Conservation (phyloP, 2,797 vertebrate species). For the Siniperca obscura region DNA sequence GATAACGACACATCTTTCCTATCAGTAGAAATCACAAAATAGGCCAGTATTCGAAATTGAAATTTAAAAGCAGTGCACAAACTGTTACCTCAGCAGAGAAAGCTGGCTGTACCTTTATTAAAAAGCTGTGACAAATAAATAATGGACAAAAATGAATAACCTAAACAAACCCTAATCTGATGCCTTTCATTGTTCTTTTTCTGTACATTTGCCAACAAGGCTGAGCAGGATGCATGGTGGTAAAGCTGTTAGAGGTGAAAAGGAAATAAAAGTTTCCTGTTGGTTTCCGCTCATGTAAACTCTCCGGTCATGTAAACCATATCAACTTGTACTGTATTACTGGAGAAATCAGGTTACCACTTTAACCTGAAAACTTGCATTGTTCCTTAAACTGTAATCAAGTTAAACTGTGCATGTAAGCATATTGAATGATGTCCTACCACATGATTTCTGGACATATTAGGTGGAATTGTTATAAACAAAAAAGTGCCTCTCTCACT, state of each 20-base stretch:
- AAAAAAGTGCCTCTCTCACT: not conserved
- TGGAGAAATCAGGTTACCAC: not conserved
- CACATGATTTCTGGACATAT: not conserved
- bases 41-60: not conserved
- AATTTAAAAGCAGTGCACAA: not conserved
- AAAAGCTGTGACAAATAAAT: not conserved
- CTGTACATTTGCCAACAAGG: not conserved
- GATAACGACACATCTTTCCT: not conserved
- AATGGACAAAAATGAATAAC: not conserved
- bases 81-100: not conserved
- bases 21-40: slow-evolving; percentile 11
- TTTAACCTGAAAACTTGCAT: not conserved
- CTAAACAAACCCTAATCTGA: not conserved
- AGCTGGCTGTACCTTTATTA: not conserved
- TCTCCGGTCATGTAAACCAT: not conserved
- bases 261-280: slow-evolving; percentile 50
- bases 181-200: not conserved
- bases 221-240: slow-evolving; percentile 26
- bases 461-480: not conserved
- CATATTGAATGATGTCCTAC: not conserved
- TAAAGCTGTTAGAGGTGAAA: not conserved
- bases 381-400: not conserved
- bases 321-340: not conserved
- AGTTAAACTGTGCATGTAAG: not conserved
- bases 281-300: not conserved